Percentiles rank a stretch among this genome's conserved stretches.
Conservation (phyloP, 1,140 invertebrate species). For the Nomia melanderi region DNA sequence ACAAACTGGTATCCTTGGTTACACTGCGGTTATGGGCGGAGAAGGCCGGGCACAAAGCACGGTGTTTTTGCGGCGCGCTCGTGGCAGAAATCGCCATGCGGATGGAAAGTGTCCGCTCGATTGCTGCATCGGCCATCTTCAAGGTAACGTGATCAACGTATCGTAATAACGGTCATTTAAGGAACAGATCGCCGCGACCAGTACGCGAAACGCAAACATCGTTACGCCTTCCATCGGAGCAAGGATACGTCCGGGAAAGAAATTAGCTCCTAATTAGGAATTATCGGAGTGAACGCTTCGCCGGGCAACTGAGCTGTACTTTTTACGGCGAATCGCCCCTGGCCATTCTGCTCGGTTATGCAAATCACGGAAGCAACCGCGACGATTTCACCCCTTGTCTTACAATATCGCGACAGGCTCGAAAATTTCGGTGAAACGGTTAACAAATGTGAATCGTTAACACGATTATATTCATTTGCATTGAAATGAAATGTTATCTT, state of each 20-base stretch:
- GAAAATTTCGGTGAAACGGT: too few species aligned
- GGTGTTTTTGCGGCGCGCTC: slow-evolving; percentile 67
- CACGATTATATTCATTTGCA: too few species aligned
- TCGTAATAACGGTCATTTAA: slow-evolving; percentile 62
- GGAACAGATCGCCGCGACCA: slow-evolving; percentile 27
- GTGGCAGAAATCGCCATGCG: slow-evolving; percentile 69
- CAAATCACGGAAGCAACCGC: neutral
- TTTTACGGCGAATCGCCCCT: too few species aligned
- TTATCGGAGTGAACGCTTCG: too few species aligned
- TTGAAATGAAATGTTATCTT: too few species aligned
- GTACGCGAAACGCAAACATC: slow-evolving; percentile 25
- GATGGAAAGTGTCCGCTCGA: slow-evolving; percentile 68
- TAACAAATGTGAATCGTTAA: too few species aligned
- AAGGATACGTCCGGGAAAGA: neutral
- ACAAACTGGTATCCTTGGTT: slow-evolving; percentile 59
- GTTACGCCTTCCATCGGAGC: too few species aligned
- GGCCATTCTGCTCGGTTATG: slow-evolving; percentile 6
- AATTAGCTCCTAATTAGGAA: slow-evolving; percentile 19
- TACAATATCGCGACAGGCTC: too few species aligned
- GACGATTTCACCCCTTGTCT: too few species aligned
- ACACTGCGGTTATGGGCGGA: slow-evolving; percentile 63
- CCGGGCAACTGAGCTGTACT: neutral
- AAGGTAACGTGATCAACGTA: slow-evolving; percentile 57
- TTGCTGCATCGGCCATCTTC: slow-evolving; percentile 53
- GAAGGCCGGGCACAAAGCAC: slow-evolving; percentile 48